Evolutionary conservation across 2,797 vertebrate species (phyloP).

Genomic region (Loris lydekkerianus): DNA sequence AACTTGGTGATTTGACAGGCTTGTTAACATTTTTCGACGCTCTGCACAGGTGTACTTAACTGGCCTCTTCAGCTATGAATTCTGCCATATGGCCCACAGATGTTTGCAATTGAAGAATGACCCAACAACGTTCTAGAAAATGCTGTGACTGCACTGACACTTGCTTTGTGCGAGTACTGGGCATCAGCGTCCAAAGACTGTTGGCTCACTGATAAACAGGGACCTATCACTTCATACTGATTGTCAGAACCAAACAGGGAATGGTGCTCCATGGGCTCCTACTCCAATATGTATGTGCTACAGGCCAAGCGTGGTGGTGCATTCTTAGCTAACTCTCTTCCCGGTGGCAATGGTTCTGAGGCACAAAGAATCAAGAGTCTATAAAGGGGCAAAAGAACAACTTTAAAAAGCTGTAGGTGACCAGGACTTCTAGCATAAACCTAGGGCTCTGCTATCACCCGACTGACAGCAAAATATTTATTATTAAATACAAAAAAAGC

Average conservation of each 20-base stretch:
- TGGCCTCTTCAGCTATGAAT: background rate
- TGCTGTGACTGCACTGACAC: background rate
- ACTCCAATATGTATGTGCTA: rapidly evolving
- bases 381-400: background rate
- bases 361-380: slow-evolving; percentile 6
- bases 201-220: background rate
- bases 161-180: rapidly evolving
- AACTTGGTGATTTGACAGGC: background rate
- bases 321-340: background rate
- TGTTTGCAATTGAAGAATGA: background rate
- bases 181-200: slow-evolving; percentile 7
- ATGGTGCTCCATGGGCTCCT: background rate
- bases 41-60: background rate
- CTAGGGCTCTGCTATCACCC: background rate
- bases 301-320: background rate
- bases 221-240: background rate
- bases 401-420: background rate
- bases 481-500: background rate
- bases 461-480: slow-evolving; percentile 12
- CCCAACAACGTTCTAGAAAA: background rate
- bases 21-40: background rate
- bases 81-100: background rate
- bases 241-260: background rate
- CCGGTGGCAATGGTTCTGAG: background rate
- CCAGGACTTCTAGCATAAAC: background rate